Conservation (phyloP, 2,888 invertebrate species). For the Tenodera sinensis region DNA sequence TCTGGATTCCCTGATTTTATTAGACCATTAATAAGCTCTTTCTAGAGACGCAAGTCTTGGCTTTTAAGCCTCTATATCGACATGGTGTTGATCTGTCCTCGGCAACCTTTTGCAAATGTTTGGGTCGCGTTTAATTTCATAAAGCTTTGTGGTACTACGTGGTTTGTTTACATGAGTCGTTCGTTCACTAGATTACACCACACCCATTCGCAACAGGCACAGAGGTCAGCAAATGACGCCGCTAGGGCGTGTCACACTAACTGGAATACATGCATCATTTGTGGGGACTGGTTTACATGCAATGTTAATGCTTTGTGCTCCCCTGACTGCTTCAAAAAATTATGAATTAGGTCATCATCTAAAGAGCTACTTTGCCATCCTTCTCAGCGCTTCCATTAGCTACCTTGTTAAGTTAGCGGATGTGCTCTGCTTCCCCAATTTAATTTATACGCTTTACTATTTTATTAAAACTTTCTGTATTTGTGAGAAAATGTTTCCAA, state of each 20-base stretch:
- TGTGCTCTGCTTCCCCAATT: no score
- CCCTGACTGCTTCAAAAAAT: neutral
- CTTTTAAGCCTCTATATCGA: neutral
- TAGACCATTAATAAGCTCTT: no score
- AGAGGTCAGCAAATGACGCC: neutral
- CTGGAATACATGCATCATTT: neutral
- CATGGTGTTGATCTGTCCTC: neutral
- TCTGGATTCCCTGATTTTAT: no score
- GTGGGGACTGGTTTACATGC: neutral
- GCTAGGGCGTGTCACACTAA: neutral
- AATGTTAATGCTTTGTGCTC: neutral
- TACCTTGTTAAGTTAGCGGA: no score
- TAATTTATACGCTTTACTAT: no score
- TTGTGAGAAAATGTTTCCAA: no score
- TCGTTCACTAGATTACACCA: neutral
- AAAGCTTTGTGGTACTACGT: neutral
- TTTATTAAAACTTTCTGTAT: no score
- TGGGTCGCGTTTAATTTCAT: neutral
- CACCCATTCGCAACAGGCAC: neutral
- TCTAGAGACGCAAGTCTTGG: no score
- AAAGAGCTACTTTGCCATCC: neutral
- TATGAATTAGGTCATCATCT: neutral
- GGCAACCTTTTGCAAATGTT: neutral
- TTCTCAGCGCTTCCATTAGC: neutral
- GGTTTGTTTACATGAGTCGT: neutral